phyloP scores from a whole-genome alignment of 2,113 vertebrate genomes.

The Apaloderma vittatum region DNA sequence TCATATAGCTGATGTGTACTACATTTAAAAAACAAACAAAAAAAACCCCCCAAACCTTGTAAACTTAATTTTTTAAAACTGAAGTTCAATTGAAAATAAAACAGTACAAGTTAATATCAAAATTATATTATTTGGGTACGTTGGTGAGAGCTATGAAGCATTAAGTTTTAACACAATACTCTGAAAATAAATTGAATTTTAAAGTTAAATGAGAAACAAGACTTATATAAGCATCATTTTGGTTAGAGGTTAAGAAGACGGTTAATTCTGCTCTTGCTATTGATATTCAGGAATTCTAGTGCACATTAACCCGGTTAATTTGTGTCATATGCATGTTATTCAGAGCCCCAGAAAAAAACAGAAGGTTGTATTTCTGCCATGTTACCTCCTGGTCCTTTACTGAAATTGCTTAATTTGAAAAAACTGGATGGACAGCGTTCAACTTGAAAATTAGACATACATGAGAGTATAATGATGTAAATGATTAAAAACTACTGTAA shows the following conservation, averaged over 20 bases:
- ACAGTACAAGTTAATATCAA: not conserved
- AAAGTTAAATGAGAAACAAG: not conserved
- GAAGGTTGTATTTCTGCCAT: not conserved
- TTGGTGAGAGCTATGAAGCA: not conserved
- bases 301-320: not conserved
- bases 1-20: not conserved
- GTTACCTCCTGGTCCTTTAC: not conserved
- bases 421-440: not conserved
- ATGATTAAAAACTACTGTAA: not conserved
- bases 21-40: not conserved
- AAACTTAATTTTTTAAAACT: not conserved
- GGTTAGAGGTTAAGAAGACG: not conserved
- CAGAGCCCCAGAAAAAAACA: not conserved
- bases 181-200: not conserved
- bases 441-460: not conserved
- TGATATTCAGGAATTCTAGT: not conserved
- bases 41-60: not conserved
- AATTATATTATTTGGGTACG: not conserved
- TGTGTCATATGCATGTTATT: not conserved
- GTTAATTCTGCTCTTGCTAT: not conserved
- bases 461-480: not conserved
- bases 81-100: not conserved
- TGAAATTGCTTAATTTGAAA: not conserved
- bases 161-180: not conserved
- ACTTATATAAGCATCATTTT: not conserved